Conservation (phyloP, 2,113 vertebrate genomes). For the Cheilinus undulatus region DNA sequence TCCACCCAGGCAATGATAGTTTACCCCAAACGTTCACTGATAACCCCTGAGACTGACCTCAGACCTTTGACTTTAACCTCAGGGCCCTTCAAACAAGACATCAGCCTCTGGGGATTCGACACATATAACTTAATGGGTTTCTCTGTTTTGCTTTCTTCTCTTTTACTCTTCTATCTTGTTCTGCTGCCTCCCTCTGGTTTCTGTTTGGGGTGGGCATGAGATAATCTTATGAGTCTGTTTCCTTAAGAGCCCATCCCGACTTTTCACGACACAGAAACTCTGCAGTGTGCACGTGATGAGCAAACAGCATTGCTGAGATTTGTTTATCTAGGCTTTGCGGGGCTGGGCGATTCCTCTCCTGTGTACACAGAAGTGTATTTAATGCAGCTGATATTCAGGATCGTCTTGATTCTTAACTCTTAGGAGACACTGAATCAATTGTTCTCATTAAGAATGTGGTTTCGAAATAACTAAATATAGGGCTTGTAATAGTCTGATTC, state of each 20-base stretch:
- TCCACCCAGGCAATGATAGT: constrained; percentile 50
- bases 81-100: constrained; percentile 72
- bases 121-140: constrained; percentile 51
- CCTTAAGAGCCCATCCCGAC: constrained; percentile 45
- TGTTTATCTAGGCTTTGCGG: constrained; percentile 45
- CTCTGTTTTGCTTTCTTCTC: constrained; percentile 46
- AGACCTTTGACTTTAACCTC: constrained; percentile 68
- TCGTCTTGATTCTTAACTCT: background rate
- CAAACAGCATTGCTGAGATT: constrained; percentile 37
- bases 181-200: constrained; percentile 42
- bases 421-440: background rate
- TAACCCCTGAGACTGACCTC: constrained; percentile 69
- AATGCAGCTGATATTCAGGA: background rate
- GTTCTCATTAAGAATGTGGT: background rate
- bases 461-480: background rate
- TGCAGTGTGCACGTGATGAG: constrained; percentile 31
- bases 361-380: constrained; percentile 10
- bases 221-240: constrained; percentile 69
- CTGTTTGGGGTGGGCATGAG: constrained; percentile 32
- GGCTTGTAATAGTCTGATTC: too few species aligned
- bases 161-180: constrained; percentile 20
- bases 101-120: constrained; percentile 67
- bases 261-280: constrained; percentile 64
- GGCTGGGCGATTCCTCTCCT: background rate
- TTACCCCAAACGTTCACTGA: constrained; percentile 71